phyloP scores from a whole-genome alignment of 2,888 invertebrate genomes.

The Thecocarcelia acutangulata region DNA sequence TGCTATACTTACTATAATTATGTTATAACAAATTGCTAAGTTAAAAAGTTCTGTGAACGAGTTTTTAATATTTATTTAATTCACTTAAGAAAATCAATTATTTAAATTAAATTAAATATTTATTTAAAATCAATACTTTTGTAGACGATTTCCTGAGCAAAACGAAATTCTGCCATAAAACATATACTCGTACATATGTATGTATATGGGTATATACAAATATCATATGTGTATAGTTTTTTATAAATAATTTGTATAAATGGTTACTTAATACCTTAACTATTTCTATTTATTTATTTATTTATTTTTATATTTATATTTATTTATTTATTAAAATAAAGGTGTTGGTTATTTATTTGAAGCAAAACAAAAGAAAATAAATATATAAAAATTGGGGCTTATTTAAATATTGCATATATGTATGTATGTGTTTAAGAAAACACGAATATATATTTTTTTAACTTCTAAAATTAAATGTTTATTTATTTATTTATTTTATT shows the following conservation, averaged over 20 bases:
- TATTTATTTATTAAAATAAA: conserved; percentile 8
- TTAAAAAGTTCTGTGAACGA: conserved; percentile 48
- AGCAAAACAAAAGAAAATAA: conserved; percentile 21
- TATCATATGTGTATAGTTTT: conserved; percentile 5
- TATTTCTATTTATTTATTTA: conserved; percentile 48
- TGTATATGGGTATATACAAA: too few relatives aligned
- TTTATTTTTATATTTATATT: conserved; percentile 43
- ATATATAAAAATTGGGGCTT: conserved; percentile 32
- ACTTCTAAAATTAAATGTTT: conserved; percentile 12
- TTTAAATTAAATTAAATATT: background rate
- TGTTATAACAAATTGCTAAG: conserved; percentile 4
- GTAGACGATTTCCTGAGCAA: conserved; percentile 2
- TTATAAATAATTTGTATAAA: background rate
- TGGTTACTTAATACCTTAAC: conserved; percentile 6
- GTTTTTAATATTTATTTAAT: conserved; percentile 17
- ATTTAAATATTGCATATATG: background rate
- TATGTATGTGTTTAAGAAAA: too few relatives aligned
- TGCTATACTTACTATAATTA: background rate
- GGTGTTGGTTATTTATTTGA: conserved; percentile 63
- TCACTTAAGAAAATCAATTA: background rate
- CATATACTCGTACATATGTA: too few relatives aligned
- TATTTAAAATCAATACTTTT: background rate
- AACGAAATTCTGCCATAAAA: conserved; percentile 58
- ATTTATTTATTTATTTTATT: conserved; percentile 63
- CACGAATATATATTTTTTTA: conserved; percentile 9